Base-by-base conservation (phyloP, 2,888 invertebrate species). In the Allolobophora icterica region DNA sequence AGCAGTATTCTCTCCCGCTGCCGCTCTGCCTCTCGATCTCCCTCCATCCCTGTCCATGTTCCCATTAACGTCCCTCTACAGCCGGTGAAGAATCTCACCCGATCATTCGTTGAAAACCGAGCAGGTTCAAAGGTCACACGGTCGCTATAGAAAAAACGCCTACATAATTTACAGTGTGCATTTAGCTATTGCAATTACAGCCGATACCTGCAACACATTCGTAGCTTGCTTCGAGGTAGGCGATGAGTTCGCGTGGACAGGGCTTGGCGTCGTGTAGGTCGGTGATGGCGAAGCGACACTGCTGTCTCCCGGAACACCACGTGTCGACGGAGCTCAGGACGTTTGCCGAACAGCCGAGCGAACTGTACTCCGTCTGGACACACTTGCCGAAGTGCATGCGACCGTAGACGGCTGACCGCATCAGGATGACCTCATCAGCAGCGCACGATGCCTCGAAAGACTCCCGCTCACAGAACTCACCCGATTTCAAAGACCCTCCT, bases 401-500 rank as follows among this genome's bases (percentile, higher is more conserved):
- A 38, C 92, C 92, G 84, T 92, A 92, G 34, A 90, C 34, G 38
- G 92, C 92, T 1, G 71, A 89, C 34, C 58, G 40, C 90, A 92
- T 89, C 34, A 92, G 84, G 90, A 92, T 92, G 71, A 91, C 91
- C 71, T 90, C 83, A 35, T 84, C 87, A 34, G 17, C 84, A 19
- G 45, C 71, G 52, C 92, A 92, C 42, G 90, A 45, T 24, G 91
- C 92, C 40, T 90, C 90, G 91, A 92, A 92, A 17, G 42, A 40
- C 42, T 92, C 92, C 42, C 92, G 90, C 45, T 92, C 92, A 90
- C 92, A 92, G 90, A 52, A 91, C 84, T 92, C 92, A 24, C 87
- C 87, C 6, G 87, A 24, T 38, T 35, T 38, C 38, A 38, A 34
- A 33, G 87, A 19, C 11, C 87, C 38, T 33, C 21, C 87, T 87